A percentile compares a stretch with the other conserved stretches of the same genome.
Conservation (phyloP, 2,888 invertebrate species). For the Liopterus haemorrhoidalis region DNA sequence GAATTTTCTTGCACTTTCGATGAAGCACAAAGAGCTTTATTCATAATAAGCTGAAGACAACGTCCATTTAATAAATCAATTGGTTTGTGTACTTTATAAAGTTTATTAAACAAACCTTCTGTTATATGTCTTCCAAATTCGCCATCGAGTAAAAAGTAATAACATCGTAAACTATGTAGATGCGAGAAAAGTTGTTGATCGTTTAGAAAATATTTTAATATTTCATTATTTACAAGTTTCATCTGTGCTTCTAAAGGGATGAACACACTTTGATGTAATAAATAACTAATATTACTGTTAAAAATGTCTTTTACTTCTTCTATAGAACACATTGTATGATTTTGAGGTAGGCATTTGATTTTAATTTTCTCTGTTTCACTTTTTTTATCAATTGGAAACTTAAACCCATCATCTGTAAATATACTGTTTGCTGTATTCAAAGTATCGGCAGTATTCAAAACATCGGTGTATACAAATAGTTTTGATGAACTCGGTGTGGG, state of each 20-base stretch:
- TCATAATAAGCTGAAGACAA: slow-evolving; percentile 61
- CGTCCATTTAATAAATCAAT: slow-evolving; percentile 63
- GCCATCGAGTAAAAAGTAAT: slow-evolving; percentile 73
- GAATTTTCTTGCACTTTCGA: slow-evolving; percentile 57
- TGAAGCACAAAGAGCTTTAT: slow-evolving; percentile 63
- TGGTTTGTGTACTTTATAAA: slow-evolving; percentile 60
- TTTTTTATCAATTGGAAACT: slow-evolving; percentile 47
- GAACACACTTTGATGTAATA: slow-evolving; percentile 48
- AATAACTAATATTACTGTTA: slow-evolving; percentile 38
- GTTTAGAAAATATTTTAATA: slow-evolving; percentile 62
- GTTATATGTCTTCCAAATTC: slow-evolving; percentile 71
- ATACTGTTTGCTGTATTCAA: slow-evolving; percentile 44
- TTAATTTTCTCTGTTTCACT: slow-evolving; percentile 35
- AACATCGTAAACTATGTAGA: slow-evolving; percentile 66
- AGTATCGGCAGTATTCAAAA: slow-evolving; percentile 13
- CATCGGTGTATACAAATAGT: slow-evolving; percentile 13
- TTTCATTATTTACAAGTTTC: slow-evolving; percentile 64
- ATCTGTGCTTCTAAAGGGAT: slow-evolving; percentile 64
- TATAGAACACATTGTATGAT: slow-evolving; percentile 36
- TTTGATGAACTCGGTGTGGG: slow-evolving; percentile 12
- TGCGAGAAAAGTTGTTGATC: slow-evolving; percentile 64
- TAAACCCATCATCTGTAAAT: slow-evolving; percentile 50
- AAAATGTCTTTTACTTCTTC: slow-evolving; percentile 44
- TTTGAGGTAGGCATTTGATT: slow-evolving; percentile 41
- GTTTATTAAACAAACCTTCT: slow-evolving; percentile 59